Conservation (phyloP, 2,888 invertebrate species). For the Pedicia rivosa region DNA sequence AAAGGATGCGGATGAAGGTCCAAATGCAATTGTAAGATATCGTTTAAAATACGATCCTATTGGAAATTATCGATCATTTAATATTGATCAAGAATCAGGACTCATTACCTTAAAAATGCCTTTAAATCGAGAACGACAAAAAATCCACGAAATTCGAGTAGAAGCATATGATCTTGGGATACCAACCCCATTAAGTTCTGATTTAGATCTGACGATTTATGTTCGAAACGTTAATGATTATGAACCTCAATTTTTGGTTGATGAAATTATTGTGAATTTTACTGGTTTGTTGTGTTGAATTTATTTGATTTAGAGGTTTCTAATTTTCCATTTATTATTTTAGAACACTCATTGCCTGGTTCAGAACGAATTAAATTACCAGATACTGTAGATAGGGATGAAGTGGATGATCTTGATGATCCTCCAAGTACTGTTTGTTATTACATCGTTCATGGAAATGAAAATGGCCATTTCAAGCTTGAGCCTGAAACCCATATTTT, state of each 20-base stretch:
- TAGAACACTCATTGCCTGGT: conserved; percentile 42
- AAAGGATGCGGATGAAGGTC: conserved; percentile 74
- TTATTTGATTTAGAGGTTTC: not conserved
- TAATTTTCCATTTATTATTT: too few species aligned
- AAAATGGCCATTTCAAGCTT: conserved; percentile 50
- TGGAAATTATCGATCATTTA: conserved; percentile 69
- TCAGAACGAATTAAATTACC: conserved; percentile 52
- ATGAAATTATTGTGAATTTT: conserved; percentile 54
- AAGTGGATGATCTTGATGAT: conserved; percentile 67
- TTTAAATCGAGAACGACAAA: conserved; percentile 69
- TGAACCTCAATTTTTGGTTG: conserved; percentile 68
- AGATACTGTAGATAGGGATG: conserved; percentile 72
- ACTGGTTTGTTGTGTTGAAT: conserved; percentile 34
- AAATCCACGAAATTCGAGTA: conserved; percentile 74
- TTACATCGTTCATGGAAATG: conserved; percentile 76
- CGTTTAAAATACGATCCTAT: conserved; percentile 63
- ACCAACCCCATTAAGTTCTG: conserved; percentile 74
- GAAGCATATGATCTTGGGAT: conserved; percentile 81
- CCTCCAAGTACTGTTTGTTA: conserved; percentile 79
- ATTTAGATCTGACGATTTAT: conserved; percentile 73
- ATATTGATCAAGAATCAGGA: conserved; percentile 64
- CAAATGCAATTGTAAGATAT: conserved; percentile 80
- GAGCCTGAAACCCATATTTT: conserved; percentile 52
- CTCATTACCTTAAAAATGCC: conserved; percentile 51
- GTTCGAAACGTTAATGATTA: conserved; percentile 80